Conservation (phyloP, 2,888 invertebrate genomes). For the Drosophila subsilvestris region DNA sequence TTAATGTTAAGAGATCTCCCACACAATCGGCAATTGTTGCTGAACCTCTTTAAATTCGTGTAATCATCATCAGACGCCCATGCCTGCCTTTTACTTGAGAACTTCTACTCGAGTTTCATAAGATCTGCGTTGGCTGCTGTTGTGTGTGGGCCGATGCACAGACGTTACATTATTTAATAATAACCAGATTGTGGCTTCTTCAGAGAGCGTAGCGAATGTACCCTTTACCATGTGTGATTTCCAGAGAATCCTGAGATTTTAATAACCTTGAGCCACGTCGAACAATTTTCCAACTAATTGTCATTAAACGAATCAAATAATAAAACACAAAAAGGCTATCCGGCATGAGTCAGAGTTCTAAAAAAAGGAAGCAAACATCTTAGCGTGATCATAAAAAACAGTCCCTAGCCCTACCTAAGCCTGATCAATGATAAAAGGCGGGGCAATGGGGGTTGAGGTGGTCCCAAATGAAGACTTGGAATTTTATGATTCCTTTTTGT, state of each 20-base stretch:
- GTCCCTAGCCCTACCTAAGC: constrained; percentile 39
- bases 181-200: constrained; percentile 42
- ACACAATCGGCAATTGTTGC: constrained; percentile 15
- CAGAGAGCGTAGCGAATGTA: not conserved
- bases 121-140: constrained; percentile 38
- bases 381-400: constrained; percentile 71
- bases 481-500: constrained; percentile 41
- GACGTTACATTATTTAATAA: constrained; percentile 63
- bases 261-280: constrained; percentile 30
- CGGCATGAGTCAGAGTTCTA: constrained; percentile 59
- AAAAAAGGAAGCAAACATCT: constrained; percentile 48
- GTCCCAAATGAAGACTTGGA: constrained; percentile 50
- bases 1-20: constrained; percentile 32
- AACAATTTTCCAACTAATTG: constrained; percentile 76
- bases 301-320: constrained; percentile 54
- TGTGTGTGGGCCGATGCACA: constrained; percentile 36
- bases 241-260: constrained; percentile 42
- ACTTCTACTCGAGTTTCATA: constrained; percentile 30
- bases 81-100: constrained; percentile 21
- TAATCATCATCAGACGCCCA: constrained; percentile 39
- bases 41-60: constrained; percentile 2
- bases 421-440: constrained; percentile 77
- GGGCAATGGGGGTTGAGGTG: constrained; percentile 20
- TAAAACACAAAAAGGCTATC: constrained; percentile 34
- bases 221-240: constrained; percentile 58